Evolutionary conservation across 2,113 vertebrate genomes (phyloP).

Genomic region (Barbus barbus): DNA sequence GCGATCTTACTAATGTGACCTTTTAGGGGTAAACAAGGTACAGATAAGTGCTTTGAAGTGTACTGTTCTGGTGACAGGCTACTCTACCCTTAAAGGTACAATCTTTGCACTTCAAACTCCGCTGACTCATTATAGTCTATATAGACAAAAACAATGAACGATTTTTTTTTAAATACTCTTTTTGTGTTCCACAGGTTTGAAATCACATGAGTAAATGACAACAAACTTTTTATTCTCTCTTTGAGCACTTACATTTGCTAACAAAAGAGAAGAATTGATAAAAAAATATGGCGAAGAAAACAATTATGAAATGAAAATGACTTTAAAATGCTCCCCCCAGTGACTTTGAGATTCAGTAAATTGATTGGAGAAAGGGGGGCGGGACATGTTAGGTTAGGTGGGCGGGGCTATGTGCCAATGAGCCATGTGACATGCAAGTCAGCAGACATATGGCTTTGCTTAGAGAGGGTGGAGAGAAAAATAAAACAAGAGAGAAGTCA

Average conservation of each 20-base stretch:
- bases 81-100: background rate
- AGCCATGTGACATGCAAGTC: slow-evolving; percentile 32
- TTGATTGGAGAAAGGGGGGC: background rate
- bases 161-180: background rate
- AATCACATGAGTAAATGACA: background rate
- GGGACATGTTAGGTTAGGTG: background rate
- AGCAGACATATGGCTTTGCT: slow-evolving; percentile 47
- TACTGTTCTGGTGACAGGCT: background rate
- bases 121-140: no score
- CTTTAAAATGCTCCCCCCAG: slow-evolving; percentile 7
- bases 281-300: background rate
- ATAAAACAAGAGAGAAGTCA: slow-evolving; percentile 34
- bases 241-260: background rate
- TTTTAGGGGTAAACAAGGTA: background rate
- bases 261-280: background rate
- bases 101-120: background rate
- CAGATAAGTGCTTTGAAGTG: background rate
- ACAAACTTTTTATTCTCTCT: background rate
- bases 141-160: background rate
- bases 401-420: slow-evolving; percentile 29
- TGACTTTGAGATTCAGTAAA: background rate
- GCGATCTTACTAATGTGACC: background rate
- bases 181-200: background rate
- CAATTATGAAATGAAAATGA: background rate
- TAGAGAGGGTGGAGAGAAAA: slow-evolving; percentile 30